Conservation (phyloP, 1,140 invertebrate species). For the Meloidogyne exigua region DNA sequence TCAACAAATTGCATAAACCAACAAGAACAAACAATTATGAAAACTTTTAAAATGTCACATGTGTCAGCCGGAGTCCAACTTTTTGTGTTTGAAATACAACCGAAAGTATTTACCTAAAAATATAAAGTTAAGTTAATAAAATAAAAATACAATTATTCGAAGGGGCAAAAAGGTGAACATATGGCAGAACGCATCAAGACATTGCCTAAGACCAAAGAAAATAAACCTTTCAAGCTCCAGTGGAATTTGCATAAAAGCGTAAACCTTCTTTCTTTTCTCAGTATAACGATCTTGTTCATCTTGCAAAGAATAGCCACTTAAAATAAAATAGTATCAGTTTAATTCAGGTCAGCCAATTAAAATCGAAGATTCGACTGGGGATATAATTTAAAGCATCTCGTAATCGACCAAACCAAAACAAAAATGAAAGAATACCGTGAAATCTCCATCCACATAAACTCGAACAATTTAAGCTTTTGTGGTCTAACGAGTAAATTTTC, state of each 20-base stretch:
- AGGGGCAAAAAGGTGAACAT: constrained; percentile 95
- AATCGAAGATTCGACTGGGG: too few relatives aligned
- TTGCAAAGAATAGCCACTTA: constrained; percentile 60
- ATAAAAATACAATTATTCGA: constrained; percentile 71
- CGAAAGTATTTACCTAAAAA: constrained; percentile 54
- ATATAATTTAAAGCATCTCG: too few relatives aligned
- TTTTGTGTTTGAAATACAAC: constrained; percentile 57
- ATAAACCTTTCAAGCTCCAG: constrained; percentile 81
- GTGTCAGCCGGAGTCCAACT: constrained; percentile 76
- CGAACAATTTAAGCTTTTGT: neutral
- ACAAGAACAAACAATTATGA: constrained; percentile 75
- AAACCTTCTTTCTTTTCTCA: constrained; percentile 88
- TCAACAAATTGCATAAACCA: constrained; percentile 85
- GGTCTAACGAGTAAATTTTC: neutral
- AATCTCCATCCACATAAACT: constrained; percentile 2
- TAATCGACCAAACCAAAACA: too few relatives aligned
- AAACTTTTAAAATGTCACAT: constrained; percentile 91
- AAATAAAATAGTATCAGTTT: constrained; percentile 27
- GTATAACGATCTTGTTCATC: constrained; percentile 78
- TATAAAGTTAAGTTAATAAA: neutral
- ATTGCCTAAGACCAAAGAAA: constrained; percentile 90
- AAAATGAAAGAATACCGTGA: neutral
- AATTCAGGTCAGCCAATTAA: too few relatives aligned
- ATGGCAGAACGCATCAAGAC: constrained; percentile 95
- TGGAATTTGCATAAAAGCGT: constrained; percentile 93